phyloP scores from a whole-genome alignment of 2,113 vertebrate genomes.

The Laticauda colubrina region DNA sequence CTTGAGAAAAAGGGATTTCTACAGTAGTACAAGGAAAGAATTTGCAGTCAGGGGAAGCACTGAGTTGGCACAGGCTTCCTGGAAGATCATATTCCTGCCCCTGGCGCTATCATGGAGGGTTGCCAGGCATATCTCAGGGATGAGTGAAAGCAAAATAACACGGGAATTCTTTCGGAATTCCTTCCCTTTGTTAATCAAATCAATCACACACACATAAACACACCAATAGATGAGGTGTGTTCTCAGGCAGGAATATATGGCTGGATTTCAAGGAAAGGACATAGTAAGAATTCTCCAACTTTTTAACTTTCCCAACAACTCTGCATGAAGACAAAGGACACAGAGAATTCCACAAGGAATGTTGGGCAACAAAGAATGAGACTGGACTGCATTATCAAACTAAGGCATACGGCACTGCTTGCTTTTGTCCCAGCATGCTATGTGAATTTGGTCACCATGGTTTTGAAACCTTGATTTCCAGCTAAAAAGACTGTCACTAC shows the following conservation, averaged over 20 bases:
- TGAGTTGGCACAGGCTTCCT: neutral
- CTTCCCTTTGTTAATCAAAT: neutral
- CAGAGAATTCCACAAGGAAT: neutral
- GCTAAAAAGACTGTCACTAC: neutral
- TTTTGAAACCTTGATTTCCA: neutral
- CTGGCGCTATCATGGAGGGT: too few species aligned
- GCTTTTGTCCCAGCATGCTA: neutral
- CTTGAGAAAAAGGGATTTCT: too few species aligned
- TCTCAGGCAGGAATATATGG: neutral
- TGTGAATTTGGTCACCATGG: neutral
- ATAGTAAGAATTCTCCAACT: neutral
- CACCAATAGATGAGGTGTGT: neutral
- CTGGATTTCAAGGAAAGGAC: neutral
- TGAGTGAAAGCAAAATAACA: neutral
- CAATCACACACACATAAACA: neutral
- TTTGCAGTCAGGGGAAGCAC: neutral
- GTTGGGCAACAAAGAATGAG: neutral
- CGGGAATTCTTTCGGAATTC: neutral
- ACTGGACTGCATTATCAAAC: neutral
- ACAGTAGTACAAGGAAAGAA: neutral
- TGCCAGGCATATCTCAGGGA: neutral
- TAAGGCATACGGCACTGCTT: neutral
- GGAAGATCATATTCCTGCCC: neutral
- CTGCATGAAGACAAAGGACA: neutral
- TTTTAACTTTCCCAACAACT: neutral